A percentile compares a stretch with the other conserved stretches of the same genome.
Evolutionary conservation across 2,113 vertebrate species (phyloP).

Genomic region (Arenaria interpres): DNA sequence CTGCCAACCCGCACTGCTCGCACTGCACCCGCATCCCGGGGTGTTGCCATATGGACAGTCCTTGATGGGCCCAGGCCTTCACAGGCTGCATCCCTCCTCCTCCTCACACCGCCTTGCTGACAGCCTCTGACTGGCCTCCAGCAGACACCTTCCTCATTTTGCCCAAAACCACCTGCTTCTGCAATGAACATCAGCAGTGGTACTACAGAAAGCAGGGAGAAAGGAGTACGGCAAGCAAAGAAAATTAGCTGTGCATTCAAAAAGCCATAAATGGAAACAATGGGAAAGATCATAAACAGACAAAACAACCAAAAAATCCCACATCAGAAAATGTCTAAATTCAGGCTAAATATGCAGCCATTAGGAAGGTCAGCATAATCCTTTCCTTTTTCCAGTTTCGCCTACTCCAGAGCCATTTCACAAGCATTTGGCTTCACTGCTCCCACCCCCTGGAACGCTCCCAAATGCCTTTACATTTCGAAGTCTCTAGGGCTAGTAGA

Average conservation of each 20-base stretch:
- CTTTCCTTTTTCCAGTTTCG: neutral
- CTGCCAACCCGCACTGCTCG: neutral
- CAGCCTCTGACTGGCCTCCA: neutral
- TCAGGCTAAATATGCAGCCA: neutral
- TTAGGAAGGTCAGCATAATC: neutral
- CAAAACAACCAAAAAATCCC: neutral
- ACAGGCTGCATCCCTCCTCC: neutral
- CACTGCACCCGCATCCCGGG: too few relatives aligned
- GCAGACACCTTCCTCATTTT: neutral
- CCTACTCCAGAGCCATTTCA: neutral
- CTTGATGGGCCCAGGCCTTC: neutral
- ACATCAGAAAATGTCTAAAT: neutral
- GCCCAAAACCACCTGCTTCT: neutral
- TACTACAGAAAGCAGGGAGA: neutral
- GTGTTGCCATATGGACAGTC: fast-evolving
- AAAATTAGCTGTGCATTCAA: neutral
- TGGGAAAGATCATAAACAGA: neutral
- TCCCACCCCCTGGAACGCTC: neutral
- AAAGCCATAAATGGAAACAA: neutral
- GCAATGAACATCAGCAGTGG: neutral
- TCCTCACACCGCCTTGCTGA: neutral
- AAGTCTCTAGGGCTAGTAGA: neutral
- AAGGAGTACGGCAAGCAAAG: fast-evolving
- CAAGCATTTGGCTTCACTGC: neutral
- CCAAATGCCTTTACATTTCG: neutral